These are phyloP conservation scores for Fundulus diaphanus DNA, from an alignment of 2,797 vertebrate species.

Conservation along the genomic window DNA sequence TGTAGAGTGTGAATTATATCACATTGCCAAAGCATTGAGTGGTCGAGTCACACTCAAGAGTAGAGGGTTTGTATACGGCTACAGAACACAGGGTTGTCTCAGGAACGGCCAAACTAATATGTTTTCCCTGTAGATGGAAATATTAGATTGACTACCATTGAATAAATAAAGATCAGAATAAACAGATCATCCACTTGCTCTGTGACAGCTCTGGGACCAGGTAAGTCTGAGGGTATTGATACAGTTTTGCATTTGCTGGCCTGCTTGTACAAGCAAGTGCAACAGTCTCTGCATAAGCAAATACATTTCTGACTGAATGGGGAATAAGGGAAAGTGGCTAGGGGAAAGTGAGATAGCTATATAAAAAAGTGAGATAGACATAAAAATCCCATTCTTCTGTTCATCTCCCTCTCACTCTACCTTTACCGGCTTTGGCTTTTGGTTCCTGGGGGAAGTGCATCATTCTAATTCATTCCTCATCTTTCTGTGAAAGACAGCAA, in stretches of 20 bases:
- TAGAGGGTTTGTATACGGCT: slow-evolving; percentile 46
- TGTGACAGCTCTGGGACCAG: slow-evolving; percentile 40
- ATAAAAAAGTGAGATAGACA: slow-evolving; percentile 71
- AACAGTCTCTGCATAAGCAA: slow-evolving; percentile 62
- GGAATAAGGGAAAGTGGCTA: slow-evolving; percentile 46
- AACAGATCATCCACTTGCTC: slow-evolving; percentile 60
- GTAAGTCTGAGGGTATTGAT: slow-evolving; percentile 52
- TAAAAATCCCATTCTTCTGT: slow-evolving; percentile 61
- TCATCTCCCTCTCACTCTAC: slow-evolving; percentile 46
- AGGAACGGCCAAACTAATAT: slow-evolving; percentile 53
- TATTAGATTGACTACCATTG: slow-evolving; percentile 43
- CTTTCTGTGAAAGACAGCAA: slow-evolving; percentile 58
- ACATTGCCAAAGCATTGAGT: slow-evolving; percentile 17
- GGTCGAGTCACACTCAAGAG: slow-evolving; percentile 36
- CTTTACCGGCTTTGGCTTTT: slow-evolving; percentile 41
- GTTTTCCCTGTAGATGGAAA: slow-evolving; percentile 46
- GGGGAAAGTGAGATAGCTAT: slow-evolving; percentile 40
- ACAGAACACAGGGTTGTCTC: slow-evolving; percentile 49
- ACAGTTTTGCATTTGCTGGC: slow-evolving; percentile 53
- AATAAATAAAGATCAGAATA: slow-evolving; percentile 69
- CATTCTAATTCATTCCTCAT: slow-evolving; percentile 65
- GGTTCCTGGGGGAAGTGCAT: slow-evolving; percentile 57
- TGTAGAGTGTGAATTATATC: slow-evolving; percentile 21
- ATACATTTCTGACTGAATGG: slow-evolving; percentile 54
- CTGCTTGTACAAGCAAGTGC: slow-evolving; percentile 41